Evolutionary conservation across 2,797 vertebrate species (phyloP).

Genomic region (Sebastiscus tertius): DNA sequence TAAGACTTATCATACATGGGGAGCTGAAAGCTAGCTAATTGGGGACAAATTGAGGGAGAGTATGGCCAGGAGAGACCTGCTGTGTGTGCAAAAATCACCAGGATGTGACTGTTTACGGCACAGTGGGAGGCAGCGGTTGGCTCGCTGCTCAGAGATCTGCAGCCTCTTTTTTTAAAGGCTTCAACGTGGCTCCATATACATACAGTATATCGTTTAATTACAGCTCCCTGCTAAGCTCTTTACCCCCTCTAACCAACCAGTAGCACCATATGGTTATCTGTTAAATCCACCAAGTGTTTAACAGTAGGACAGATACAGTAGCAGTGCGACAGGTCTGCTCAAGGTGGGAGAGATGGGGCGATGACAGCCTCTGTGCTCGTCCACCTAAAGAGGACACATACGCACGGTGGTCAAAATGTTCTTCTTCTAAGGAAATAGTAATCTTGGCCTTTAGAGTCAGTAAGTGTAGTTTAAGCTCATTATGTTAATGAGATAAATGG

Average conservation of each 20-base stretch:
- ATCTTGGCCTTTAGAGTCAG: conserved; percentile 88
- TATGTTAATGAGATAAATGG: conserved; percentile 91
- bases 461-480: conserved; percentile 86
- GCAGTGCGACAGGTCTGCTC: neutral
- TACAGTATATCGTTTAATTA: conserved; percentile 6
- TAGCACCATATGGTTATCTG: conserved; percentile 27
- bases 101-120: conserved; percentile 49
- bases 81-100: conserved; percentile 49
- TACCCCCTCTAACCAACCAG: conserved; percentile 4
- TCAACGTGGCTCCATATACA: neutral
- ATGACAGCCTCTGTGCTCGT: neutral
- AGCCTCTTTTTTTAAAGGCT: neutral
- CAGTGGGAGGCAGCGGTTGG: conserved; percentile 30
- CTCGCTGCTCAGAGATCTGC: conserved; percentile 22
- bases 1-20: conserved; percentile 24
- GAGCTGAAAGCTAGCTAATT: conserved; percentile 57
- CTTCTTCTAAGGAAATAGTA: conserved; percentile 83
- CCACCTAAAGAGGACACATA: neutral
- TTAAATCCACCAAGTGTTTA: conserved; percentile 23
- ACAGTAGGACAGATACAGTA: neutral
- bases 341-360: neutral
- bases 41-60: conserved; percentile 43
- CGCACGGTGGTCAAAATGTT: neutral
- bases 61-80: conserved; percentile 41
- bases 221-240: conserved; percentile 15